These are phyloP conservation scores for Homarus gammarus DNA, from an alignment of 2,888 invertebrate genomes.

Conservation along the genomic window DNA sequence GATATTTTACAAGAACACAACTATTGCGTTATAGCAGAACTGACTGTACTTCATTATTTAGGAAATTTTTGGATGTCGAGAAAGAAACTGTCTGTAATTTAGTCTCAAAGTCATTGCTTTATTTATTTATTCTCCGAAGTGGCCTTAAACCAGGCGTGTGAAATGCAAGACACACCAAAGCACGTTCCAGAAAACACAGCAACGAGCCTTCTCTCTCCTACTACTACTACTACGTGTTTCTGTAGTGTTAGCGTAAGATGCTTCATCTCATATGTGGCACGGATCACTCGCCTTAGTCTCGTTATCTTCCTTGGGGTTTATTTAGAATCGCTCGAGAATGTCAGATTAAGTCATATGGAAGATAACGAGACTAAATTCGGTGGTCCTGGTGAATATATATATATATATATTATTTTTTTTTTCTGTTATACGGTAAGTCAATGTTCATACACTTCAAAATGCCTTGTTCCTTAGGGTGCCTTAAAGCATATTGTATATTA, in stretches of 20 bases:
- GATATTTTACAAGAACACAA: no score
- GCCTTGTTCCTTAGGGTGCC: constrained; percentile 74
- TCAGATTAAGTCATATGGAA: constrained; percentile 20
- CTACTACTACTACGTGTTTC: constrained; percentile 49
- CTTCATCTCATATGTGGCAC: constrained; percentile 49
- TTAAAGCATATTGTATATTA: constrained; percentile 74
- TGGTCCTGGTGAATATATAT: constrained; percentile 57
- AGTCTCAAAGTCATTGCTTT: constrained; percentile 22
- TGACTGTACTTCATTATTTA: constrained; percentile 6
- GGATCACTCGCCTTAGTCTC: constrained; percentile 47
- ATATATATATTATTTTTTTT: constrained; percentile 53
- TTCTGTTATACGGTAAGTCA: constrained; percentile 69
- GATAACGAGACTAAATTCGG: constrained; percentile 29
- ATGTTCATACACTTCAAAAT: constrained; percentile 71
- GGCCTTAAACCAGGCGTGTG: constrained; percentile 69
- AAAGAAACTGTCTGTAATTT: constrained; percentile 19
- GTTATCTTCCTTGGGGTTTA: constrained; percentile 2
- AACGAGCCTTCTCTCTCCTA: constrained; percentile 71
- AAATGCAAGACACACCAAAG: constrained; percentile 66
- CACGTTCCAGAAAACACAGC: constrained; percentile 71
- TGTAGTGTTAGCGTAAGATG: constrained; percentile 56
- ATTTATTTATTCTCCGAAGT: constrained; percentile 56
- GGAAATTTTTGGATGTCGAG: constrained; percentile 1
- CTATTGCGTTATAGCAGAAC: no score
- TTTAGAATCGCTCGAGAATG: neutral